Percentiles rank a stretch among this genome's conserved stretches.
Conservation (phyloP, 2,113 vertebrate species). For the Corythoichthys intestinalis region DNA sequence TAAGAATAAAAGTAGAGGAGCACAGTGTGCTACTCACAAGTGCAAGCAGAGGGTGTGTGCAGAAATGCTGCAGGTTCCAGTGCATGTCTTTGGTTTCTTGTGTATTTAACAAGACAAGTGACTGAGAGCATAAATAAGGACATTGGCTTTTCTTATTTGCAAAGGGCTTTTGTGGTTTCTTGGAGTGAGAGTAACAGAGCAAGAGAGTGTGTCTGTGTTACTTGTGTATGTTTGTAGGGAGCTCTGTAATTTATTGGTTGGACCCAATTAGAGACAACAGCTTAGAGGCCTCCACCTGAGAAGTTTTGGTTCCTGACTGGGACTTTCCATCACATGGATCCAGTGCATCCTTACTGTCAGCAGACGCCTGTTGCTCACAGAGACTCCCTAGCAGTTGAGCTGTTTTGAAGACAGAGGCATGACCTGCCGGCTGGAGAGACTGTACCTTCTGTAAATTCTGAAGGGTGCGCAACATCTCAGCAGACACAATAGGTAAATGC, state of each 20-base stretch:
- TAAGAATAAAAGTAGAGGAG: slow-evolving; percentile 12
- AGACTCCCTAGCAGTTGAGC: slow-evolving; percentile 87
- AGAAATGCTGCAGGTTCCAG: slow-evolving; percentile 64
- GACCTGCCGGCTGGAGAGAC: slow-evolving; percentile 72
- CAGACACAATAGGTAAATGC: slow-evolving; percentile 75
- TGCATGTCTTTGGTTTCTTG: slow-evolving; percentile 68
- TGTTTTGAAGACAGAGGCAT: slow-evolving; percentile 86
- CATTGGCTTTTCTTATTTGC: not conserved
- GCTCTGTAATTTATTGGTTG: slow-evolving; percentile 29
- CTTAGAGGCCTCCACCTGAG: slow-evolving; percentile 81
- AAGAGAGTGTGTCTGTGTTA: not conserved
- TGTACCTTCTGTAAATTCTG: slow-evolving; percentile 81
- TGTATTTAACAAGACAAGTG: slow-evolving; percentile 18
- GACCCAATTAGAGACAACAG: slow-evolving; percentile 81
- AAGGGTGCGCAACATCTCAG: slow-evolving; percentile 85
- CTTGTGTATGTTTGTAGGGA: not conserved
- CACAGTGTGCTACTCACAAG: slow-evolving; percentile 53
- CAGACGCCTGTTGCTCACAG: slow-evolving; percentile 75
- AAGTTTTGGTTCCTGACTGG: slow-evolving; percentile 67
- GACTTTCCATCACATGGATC: slow-evolving; percentile 52
- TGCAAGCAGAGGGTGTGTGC: slow-evolving; percentile 48
- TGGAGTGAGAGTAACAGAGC: not conserved
- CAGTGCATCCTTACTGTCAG: slow-evolving; percentile 15
- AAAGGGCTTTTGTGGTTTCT: not conserved
- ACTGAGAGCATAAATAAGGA: slow-evolving; percentile 5